These are phyloP conservation scores for Adelges cooleyi DNA, from an alignment of 1,140 invertebrate genomes.

Conservation along the genomic window DNA sequence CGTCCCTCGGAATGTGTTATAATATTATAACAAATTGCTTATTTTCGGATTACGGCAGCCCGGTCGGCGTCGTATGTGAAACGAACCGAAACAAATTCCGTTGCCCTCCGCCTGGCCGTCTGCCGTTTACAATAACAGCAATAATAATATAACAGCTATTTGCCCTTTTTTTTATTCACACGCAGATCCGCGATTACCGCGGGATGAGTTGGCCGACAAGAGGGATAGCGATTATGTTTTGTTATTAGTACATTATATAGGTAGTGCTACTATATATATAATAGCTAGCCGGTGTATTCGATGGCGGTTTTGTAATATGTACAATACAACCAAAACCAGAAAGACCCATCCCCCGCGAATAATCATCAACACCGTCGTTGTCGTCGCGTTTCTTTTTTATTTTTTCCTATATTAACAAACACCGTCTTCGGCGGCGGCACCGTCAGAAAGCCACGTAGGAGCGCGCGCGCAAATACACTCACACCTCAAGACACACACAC, in stretches of 20 bases:
- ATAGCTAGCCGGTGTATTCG: not conserved
- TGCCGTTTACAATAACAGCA: not conserved
- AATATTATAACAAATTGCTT: slow-evolving; percentile 27
- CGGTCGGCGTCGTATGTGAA: slow-evolving; percentile 24
- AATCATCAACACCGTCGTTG: slow-evolving; percentile 20
- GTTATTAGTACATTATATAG: not conserved
- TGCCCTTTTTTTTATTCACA: not conserved
- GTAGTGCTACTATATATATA: too few relatives aligned
- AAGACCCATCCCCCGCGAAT: not conserved
- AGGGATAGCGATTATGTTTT: not conserved
- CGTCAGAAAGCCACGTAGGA: not conserved
- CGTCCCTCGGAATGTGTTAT: not conserved
- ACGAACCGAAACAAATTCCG: slow-evolving; percentile 17
- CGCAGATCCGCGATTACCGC: not conserved
- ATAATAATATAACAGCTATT: too few relatives aligned
- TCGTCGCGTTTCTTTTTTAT: not conserved
- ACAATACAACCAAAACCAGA: not conserved
- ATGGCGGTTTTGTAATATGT: not conserved
- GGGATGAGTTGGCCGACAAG: not conserved
- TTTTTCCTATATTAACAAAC: slow-evolving; percentile 22
- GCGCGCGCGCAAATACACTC: not conserved
- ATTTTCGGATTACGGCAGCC: not conserved
- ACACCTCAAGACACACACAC: not conserved
- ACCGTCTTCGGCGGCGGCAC: not conserved
- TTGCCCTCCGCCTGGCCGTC: not conserved